A percentile compares a stretch with the other conserved stretches of the same genome.
Evolutionary conservation across 1,140 invertebrate species (phyloP).

Genomic region (Diploscapter pachys): DNA sequence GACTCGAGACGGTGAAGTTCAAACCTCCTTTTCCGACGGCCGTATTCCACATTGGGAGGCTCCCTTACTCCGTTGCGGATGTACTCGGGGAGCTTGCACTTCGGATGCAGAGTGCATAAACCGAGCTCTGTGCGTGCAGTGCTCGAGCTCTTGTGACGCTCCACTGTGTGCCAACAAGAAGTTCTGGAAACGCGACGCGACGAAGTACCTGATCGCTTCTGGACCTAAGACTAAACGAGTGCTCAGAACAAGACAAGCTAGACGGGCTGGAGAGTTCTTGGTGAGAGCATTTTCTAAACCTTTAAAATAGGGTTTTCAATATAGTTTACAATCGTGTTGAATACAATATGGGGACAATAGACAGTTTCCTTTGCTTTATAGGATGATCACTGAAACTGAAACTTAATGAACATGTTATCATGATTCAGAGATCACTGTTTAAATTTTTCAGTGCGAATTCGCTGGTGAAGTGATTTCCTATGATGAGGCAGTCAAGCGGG

Average conservation of each 20-base stretch:
- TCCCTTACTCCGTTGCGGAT: constrained; percentile 17
- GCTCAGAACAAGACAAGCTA: constrained; percentile 14
- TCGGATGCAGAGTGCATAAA: constrained; percentile 30
- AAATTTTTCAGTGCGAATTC: constrained; percentile 16
- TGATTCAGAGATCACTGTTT: too few species aligned
- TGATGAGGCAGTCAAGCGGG: not conserved
- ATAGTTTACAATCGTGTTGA: too few species aligned
- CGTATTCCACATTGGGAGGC: constrained; percentile 14
- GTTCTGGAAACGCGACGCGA: constrained; percentile 30
- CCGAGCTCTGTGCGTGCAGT: constrained; percentile 21
- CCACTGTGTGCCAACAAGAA: constrained; percentile 17
- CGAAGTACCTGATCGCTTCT: constrained; percentile 1
- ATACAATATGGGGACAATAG: too few species aligned
- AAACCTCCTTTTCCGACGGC: constrained; percentile 8
- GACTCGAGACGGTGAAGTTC: constrained; percentile 11
- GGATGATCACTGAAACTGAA: not conserved
- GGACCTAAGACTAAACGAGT: constrained; percentile 4
- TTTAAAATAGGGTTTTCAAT: not conserved
- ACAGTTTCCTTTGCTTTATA: too few species aligned
- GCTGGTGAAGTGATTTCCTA: constrained; percentile 26
- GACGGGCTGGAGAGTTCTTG: constrained; percentile 25
- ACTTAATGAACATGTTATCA: not conserved
- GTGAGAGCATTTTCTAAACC: constrained; percentile 4
- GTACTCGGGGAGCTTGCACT: constrained; percentile 20
- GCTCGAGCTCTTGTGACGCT: constrained; percentile 1